Base-by-base conservation (phyloP, 2,113 vertebrate genomes). In the Pogona vitticeps region DNA sequence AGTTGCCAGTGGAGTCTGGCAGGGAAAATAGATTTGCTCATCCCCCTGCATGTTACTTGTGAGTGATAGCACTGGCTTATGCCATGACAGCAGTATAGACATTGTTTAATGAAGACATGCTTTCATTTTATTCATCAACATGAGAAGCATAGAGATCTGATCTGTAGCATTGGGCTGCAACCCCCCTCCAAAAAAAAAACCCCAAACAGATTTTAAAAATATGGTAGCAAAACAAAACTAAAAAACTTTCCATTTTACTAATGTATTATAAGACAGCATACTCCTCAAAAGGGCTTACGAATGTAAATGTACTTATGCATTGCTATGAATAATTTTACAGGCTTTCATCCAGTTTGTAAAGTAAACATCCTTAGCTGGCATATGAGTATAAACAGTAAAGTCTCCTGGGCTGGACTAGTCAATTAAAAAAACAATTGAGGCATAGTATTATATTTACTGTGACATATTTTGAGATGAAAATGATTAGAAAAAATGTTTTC, bases 401-500 rank as follows among this genome's bases (percentile, higher is more conserved):
- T 8, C 9, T 33, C 68, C 2, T 78, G 20, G 18, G 31, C 31
- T 72, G 21, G 56, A 71, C 8, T 10, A 14, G 12, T 26, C 38
- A 31, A 56, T 31, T n/a, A 33, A 36, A n/a, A 21, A 23, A 2
- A 28, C 6, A 82, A 20, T 14, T 82, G 67, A 28, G n/a, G 23
- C 56, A 42, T 56, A 31, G 23, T n/a, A 58, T 58, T 58, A 63
- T 3, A 58, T 4, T 38, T 78, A 21, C 68, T 83, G 21, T 7
- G 2, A 63, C 61, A 90, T 33, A 10, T 67, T 18, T 77, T 92
- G 65, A 71, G 78, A 75, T 83, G 7, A 72, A 23, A 58, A 0
- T 56, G 76, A 18, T 84, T 52, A 52, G 14, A 15, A 42, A 14
- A 52, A 56, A 81, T 83, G 31, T n/a, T 75, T 56, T 46, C 93